Evolutionary conservation across 2,797 vertebrate species (phyloP), one percentile per base, ranked within the genome.

Genomic region (Ispidina picta): DNA sequence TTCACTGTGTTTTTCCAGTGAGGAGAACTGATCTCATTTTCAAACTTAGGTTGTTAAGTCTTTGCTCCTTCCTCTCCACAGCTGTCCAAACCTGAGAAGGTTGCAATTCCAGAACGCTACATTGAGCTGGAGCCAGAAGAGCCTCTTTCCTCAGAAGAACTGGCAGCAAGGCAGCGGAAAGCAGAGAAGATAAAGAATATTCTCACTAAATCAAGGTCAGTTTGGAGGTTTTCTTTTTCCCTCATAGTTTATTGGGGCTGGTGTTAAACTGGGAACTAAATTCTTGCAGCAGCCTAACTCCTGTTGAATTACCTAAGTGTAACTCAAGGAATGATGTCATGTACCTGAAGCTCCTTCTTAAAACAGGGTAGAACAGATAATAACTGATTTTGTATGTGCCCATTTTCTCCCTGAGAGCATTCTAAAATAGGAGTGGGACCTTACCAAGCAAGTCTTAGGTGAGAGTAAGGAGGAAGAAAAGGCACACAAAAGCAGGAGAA

Each of bases 111-210:
- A 1, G 99, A 99, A 94, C 98, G 99, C 16, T 99, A 99, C 1
- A 96, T 99, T 95, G 99, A 99, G 54, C 93, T 98, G 77, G 99
- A 99, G 78, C 98, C 98, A 0, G 98, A 99, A 77, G 99, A 99
- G 78, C 98, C 98, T 3, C 98, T 99, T 71, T 99, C 98, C 93
- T 98, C 97, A 28, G 98, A 99, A 97, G 99, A 99, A 91, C 94
- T 98, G 90, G 98, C 98, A 92, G 98, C 98, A 4, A 98, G 99
- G 3, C 98, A 98, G 71, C 98, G 98, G 28, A 99, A 99, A 93
- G 98, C 99, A 48, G 98, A 99, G 96, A 99, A 99, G 94, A 99
- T 99, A 95, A 99, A 99, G 91, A 99, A 93, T 97, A 98, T 99
- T 93, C 98, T 99, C 71, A 96, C 99, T 70, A 98, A 98, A 73